These are phyloP conservation scores for Lasius platythorax DNA, from an alignment of 2,888 invertebrate genomes.

Conservation along the genomic window DNA sequence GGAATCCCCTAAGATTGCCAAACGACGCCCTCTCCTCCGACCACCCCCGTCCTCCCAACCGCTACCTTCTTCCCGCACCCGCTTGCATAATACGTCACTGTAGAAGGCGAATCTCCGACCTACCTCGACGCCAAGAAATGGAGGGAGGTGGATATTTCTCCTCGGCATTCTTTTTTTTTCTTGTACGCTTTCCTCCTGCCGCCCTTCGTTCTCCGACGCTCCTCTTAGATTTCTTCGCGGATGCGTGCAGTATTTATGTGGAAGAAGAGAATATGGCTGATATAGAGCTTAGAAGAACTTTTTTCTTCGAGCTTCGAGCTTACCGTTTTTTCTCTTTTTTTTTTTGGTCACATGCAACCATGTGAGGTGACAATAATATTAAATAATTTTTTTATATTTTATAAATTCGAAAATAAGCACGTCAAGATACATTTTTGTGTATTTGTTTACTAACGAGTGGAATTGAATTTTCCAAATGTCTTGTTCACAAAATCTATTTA, in stretches of 20 bases:
- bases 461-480: not conserved
- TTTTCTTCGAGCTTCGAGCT: not conserved
- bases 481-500: not conserved
- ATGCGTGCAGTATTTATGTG: conserved; percentile 62
- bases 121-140: conserved; percentile 58
- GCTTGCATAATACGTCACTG: conserved; percentile 83
- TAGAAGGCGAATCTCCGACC: conserved; percentile 72
- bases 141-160: conserved; percentile 68
- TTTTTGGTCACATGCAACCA: not conserved
- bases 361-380: not conserved
- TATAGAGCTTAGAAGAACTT: conserved; percentile 9
- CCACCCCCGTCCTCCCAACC: conserved; percentile 64
- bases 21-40: conserved; percentile 82
- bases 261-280: conserved; percentile 42
- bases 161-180: conserved; percentile 60
- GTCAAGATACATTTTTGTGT: not conserved
- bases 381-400: not conserved
- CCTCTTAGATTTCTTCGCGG: conserved; percentile 63
- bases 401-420: not conserved
- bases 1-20: conserved; percentile 86
- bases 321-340: not conserved
- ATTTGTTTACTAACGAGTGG: not conserved
- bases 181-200: conserved; percentile 7
- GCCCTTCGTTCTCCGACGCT: conserved; percentile 14
- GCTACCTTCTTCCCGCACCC: conserved; percentile 52